Base-by-base conservation (phyloP, 2,888 invertebrate genomes). In the Rotaria magnacalcarata region DNA sequence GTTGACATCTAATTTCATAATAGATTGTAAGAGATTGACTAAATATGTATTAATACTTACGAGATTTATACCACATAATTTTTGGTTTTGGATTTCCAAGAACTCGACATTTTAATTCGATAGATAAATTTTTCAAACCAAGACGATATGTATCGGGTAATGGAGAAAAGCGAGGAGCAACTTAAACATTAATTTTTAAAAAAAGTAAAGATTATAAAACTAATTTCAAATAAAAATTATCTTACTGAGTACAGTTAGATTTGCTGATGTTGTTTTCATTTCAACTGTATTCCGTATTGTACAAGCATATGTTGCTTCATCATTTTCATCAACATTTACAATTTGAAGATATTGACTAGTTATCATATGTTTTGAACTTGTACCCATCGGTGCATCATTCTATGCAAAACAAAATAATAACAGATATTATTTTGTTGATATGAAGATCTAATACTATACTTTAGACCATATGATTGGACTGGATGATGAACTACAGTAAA, bases 21-120 rank as follows among this genome's bases (percentile, higher is more conserved):
- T 27, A 5, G 24, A 47, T 52, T 27, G 4, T 21, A 34, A 74
- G 34, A 41, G 21, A 41, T 67, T 54, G 0, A 52, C 47, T 47
- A 47, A 52, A 84, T 60, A 47, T 7, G n/a, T 60, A 34, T 56
- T 21, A 14, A 24, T 58, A 60, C 86, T 6, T 86, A 86, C 85
- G 56, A 60, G 75, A 80, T 84, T 85, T 85, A 52, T 80, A 43
- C 86, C 86, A 86, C 21, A 75, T 52, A 7, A 86, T 85, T 56
- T 19, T 58, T 0, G 86, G 86, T n/a, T 85, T 56, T 3, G 86
- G 86, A 41, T 84, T 85, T 24, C 86, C 86, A 7, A 41, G 41
- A 27, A 86, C 85, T 54, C 24, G 34, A 74, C 86, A 86, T 75
- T 80, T 50, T 24, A 86, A 84, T 80, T 85, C 84, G n/a, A 60